Conservation (phyloP, 2,888 invertebrate genomes). For the Petrolisthes cinctipes region DNA sequence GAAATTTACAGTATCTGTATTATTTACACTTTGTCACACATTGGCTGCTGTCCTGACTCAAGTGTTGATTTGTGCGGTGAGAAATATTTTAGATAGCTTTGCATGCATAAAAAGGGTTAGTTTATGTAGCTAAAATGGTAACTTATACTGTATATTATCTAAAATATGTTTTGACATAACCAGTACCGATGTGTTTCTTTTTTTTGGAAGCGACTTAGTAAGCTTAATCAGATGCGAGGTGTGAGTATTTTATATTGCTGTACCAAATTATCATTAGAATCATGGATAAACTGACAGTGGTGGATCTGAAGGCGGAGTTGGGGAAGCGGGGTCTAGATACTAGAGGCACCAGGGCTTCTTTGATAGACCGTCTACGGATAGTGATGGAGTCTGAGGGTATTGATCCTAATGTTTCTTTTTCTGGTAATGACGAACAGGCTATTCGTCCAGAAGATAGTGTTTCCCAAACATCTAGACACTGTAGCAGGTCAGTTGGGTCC, state of each 20-base stretch:
- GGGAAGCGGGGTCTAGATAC: not conserved
- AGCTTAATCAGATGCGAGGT: not conserved
- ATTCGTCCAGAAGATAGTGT: slow-evolving; percentile 3
- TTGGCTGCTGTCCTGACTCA: not conserved
- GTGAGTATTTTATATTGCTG: not conserved
- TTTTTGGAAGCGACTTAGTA: not conserved
- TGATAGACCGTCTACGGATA: not conserved
- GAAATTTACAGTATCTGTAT: not conserved
- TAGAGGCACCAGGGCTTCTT: not conserved
- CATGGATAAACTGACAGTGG: not conserved
- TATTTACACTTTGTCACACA: not conserved
- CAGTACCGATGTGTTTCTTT: not conserved
- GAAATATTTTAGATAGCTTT: not conserved
- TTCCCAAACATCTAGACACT: not conserved
- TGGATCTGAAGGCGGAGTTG: not conserved
- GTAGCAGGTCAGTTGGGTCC: not conserved
- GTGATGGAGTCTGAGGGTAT: not conserved
- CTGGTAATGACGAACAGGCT: not conserved
- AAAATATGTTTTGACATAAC: too few species aligned
- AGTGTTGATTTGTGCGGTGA: slow-evolving; percentile 1
- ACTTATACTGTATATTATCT: too few species aligned
- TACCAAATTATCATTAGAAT: not conserved
- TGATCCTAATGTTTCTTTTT: not conserved
- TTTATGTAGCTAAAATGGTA: too few species aligned
- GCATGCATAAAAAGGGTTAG: not conserved